Evolutionary conservation across 2,888 invertebrate genomes (phyloP), one percentile per base, ranked within the genome.

Genomic region (Idaea aversata): DNA sequence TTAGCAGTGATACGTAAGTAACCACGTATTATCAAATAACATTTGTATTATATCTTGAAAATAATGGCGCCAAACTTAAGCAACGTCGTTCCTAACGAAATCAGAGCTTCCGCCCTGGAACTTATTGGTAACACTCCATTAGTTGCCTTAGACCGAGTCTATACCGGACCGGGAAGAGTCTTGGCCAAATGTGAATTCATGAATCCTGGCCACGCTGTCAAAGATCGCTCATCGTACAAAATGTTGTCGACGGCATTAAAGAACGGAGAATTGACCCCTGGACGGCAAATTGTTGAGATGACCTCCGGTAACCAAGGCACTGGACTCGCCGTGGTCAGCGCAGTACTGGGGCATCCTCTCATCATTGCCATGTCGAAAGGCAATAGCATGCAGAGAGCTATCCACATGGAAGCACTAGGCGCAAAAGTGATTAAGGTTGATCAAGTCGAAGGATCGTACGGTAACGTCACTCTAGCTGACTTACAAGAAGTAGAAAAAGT

Each of bases 301-400:
- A 91, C 92, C 1, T 92, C 92, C 1, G 92, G 92, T 0, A 93
- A 93, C 72, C 92, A 92, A 71, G 92, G 92, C 59, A 90, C 90
- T 65, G 92, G 92, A 6, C 84, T 93, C 4, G 92, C 92, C 4
- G 88, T 91, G 0, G 92, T 92, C 6, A 92, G 92, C 65, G 89
- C 92, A 0, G 90, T 93, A 7, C 71, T 90, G 7, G 83, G 85
- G 1, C 90, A 93, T 71, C 92, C 91, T 1, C 81, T 91, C 1
- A 92, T 90, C 0, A 77, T 91, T 25, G 82, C 88, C 25, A 91
- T 92, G 92, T 93, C 92, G 0, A 83, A 85, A 67, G 92, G 92
- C 5, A 93, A 93, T 76, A 93, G 92, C 70, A 84, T 75, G 0
- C 91, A 93, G 65, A 75, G 92, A 70, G 92, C 92, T 0, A 79